Conservation (phyloP, 2,113 vertebrate species). For the Stigmatopora nigra region DNA sequence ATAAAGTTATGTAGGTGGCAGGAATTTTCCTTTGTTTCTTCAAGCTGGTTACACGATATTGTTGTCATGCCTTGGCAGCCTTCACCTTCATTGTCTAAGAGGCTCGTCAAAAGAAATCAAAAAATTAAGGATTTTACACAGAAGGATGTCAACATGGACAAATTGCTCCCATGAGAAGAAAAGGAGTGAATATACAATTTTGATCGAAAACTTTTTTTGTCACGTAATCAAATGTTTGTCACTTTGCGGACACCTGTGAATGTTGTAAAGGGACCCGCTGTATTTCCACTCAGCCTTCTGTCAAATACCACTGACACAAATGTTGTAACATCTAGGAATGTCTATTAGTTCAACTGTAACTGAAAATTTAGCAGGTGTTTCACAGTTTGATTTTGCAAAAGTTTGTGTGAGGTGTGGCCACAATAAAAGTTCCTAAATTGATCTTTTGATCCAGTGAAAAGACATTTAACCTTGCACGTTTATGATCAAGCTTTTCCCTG, state of each 20-base stretch:
- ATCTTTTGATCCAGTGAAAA: background rate
- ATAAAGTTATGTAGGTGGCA: background rate
- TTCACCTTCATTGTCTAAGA: conserved; percentile 5
- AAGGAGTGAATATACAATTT: background rate
- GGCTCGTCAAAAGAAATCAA: background rate
- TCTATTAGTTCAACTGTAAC: background rate
- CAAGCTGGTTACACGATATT: background rate
- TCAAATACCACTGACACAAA: background rate
- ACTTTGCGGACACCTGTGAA: background rate
- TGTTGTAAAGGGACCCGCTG: background rate
- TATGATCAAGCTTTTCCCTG: conserved; percentile 12
- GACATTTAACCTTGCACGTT: conserved; percentile 20
- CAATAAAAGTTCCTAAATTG: conserved; percentile 5
- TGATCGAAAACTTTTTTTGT: background rate
- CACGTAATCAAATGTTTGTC: background rate
- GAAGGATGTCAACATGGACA: background rate
- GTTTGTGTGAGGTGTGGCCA: background rate
- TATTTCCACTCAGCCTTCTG: background rate
- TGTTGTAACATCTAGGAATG: background rate
- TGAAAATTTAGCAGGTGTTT: too few relatives aligned
- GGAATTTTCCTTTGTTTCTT: background rate
- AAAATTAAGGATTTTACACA: background rate
- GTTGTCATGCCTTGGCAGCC: conserved; percentile 18
- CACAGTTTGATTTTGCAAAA: background rate
- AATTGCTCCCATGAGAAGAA: background rate